phyloP scores from a whole-genome alignment of 1,140 invertebrate genomes.

The Oppia nitens region DNA sequence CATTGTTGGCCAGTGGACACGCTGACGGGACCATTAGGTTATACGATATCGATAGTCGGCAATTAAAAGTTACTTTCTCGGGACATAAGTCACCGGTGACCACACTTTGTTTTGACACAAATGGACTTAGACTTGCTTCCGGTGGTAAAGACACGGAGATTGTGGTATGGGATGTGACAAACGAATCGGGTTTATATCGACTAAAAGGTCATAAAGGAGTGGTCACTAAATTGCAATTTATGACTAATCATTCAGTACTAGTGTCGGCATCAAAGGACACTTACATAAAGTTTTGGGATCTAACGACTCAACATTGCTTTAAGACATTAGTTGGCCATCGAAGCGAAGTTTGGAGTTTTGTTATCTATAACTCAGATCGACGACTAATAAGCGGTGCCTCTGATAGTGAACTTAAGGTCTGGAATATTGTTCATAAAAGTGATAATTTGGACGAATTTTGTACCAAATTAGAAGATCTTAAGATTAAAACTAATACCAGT shows the following conservation, averaged over 20 bases:
- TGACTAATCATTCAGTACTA: slow-evolving; percentile 48
- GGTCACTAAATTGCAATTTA: slow-evolving; percentile 71
- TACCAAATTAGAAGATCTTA: not conserved
- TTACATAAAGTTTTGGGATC: slow-evolving; percentile 93
- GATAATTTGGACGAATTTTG: slow-evolving; percentile 16
- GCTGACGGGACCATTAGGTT: slow-evolving; percentile 68
- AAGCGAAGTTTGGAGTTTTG: slow-evolving; percentile 59
- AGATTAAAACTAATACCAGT: slow-evolving; percentile 17
- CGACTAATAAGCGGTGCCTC: slow-evolving; percentile 69
- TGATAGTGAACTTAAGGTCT: slow-evolving; percentile 67
- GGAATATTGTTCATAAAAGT: slow-evolving; percentile 37
- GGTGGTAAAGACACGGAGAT: slow-evolving; percentile 61
- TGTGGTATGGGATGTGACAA: slow-evolving; percentile 84
- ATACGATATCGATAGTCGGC: slow-evolving; percentile 43
- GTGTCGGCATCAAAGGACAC: slow-evolving; percentile 82
- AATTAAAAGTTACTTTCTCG: slow-evolving; percentile 56
- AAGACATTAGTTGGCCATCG: slow-evolving; percentile 54
- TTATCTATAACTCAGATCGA: slow-evolving; percentile 54
- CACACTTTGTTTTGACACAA: slow-evolving; percentile 55
- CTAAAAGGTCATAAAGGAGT: slow-evolving; percentile 79
- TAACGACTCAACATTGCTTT: slow-evolving; percentile 86
- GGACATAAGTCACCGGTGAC: slow-evolving; percentile 77
- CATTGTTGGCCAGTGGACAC: slow-evolving; percentile 72
- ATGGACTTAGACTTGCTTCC: slow-evolving; percentile 61
- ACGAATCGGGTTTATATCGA: slow-evolving; percentile 68